A percentile compares a stretch with the other conserved stretches of the same genome.
Evolutionary conservation across 2,113 vertebrate genomes (phyloP).

Genomic region (Scopus umbretta): DNA sequence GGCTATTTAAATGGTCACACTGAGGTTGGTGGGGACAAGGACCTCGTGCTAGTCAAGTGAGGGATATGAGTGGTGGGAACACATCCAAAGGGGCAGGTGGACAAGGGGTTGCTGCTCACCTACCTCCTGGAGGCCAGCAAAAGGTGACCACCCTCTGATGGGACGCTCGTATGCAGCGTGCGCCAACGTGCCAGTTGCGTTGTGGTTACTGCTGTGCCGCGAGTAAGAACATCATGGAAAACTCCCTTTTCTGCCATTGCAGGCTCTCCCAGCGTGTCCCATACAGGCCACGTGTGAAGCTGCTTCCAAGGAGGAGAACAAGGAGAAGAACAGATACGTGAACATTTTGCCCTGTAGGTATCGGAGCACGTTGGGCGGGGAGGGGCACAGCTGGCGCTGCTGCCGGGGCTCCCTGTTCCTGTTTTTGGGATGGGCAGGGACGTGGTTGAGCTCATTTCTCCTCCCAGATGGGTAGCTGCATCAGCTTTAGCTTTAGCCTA

Average conservation of each 20-base stretch:
- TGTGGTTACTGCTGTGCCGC: neutral
- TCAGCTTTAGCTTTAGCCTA: neutral
- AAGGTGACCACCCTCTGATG: too few relatives aligned
- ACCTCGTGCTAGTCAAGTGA: neutral
- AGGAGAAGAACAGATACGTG: conserved; percentile 98
- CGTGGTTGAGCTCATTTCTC: neutral
- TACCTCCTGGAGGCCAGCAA: neutral
- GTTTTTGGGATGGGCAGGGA: neutral
- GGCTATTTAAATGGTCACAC: neutral
- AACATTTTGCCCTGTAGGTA: conserved; percentile 97
- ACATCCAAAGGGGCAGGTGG: fast-evolving
- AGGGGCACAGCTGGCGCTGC: neutral
- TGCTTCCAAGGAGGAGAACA: conserved; percentile 98
- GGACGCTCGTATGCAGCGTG: fast-evolving
- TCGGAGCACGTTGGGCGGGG: fast-evolving
- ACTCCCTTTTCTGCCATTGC: neutral
- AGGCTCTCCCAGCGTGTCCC: conserved; percentile 94
- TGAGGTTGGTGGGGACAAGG: neutral
- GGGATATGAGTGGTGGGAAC: neutral
- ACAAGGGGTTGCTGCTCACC: neutral
- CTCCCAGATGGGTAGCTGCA: neutral
- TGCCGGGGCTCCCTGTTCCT: neutral
- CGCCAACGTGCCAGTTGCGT: fast-evolving
- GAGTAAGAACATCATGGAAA: neutral
- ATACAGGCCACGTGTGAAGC: conserved; percentile 96